Conservation (phyloP, 1,140 invertebrate genomes). For the Cryptotermes secundus region DNA sequence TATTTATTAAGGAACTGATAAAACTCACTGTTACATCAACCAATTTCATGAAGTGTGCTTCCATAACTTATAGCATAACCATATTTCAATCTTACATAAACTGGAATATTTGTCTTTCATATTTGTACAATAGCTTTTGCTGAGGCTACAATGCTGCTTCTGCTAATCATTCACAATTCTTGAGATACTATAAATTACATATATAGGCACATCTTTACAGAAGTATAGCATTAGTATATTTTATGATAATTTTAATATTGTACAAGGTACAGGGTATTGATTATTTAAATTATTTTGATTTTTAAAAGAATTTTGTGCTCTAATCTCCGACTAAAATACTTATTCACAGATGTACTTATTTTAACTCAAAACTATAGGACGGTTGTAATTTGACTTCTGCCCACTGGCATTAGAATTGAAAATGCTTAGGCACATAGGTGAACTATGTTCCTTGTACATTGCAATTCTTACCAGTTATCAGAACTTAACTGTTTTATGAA, state of each 20-base stretch:
- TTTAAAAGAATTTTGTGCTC: neutral
- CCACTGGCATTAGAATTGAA: neutral
- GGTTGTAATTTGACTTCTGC: neutral
- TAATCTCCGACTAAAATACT: neutral
- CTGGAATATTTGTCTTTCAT: neutral
- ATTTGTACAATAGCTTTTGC: neutral
- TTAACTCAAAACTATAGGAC: neutral
- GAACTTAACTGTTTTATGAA: too few species aligned
- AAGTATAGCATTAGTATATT: neutral
- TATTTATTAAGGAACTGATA: slow-evolving; percentile 4
- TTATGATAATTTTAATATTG: neutral
- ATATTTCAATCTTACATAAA: neutral
- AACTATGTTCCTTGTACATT: neutral
- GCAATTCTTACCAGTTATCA: neutral
- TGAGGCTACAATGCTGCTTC: neutral
- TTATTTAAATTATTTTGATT: neutral
- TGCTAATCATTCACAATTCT: neutral
- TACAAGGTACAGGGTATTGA: neutral
- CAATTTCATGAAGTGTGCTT: too few species aligned
- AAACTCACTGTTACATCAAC: neutral
- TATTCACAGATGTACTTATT: neutral
- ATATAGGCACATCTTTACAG: neutral
- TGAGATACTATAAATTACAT: slow-evolving; percentile 14
- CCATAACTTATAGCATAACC: neutral
- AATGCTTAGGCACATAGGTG: neutral